Conservation (phyloP, 2,797 vertebrate species). For the Ptychobarbus kaznakovi region DNA sequence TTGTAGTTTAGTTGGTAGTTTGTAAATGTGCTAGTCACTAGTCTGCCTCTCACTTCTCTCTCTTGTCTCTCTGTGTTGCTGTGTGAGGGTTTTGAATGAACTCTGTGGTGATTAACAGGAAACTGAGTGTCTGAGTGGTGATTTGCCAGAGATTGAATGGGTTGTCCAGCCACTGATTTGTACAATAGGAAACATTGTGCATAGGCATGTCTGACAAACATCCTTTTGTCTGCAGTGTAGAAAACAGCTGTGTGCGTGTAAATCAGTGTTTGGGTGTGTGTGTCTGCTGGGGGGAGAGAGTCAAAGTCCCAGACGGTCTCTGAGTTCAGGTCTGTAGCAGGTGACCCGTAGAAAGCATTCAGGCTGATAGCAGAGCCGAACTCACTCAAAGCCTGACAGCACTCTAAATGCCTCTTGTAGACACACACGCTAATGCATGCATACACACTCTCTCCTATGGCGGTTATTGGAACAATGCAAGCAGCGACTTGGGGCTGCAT, state of each 20-base stretch:
- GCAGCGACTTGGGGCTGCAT: slow-evolving; percentile 75
- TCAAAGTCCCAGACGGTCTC: slow-evolving; percentile 14
- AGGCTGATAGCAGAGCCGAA: background rate
- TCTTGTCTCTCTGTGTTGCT: slow-evolving; percentile 2
- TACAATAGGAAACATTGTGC: slow-evolving; percentile 43
- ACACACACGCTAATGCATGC: background rate
- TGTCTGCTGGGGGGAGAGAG: background rate
- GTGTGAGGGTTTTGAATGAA: slow-evolving; percentile 20
- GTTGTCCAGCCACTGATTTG: slow-evolving; percentile 37
- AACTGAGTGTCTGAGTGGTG: slow-evolving; percentile 56
- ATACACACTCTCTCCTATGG: slow-evolving; percentile 56
- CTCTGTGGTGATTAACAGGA: slow-evolving; percentile 62
- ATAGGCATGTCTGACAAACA: slow-evolving; percentile 49
- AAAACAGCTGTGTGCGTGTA: slow-evolving; percentile 34
- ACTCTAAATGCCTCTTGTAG: slow-evolving; percentile 21
- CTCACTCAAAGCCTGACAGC: slow-evolving; percentile 2
- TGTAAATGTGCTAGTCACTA: background rate
- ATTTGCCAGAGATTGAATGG: slow-evolving; percentile 36
- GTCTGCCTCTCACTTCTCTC: background rate
- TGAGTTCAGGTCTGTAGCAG: slow-evolving; percentile 34
- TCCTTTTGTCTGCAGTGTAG: slow-evolving; percentile 35
- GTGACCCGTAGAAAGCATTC: slow-evolving; percentile 27
- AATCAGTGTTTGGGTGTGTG: slow-evolving; percentile 25
- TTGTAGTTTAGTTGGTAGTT: background rate
- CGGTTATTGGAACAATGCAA: slow-evolving; percentile 72